Evolutionary conservation across 2,888 invertebrate genomes (phyloP), one percentile per base, ranked within the genome.

Genomic region (Busseola fusca): DNA sequence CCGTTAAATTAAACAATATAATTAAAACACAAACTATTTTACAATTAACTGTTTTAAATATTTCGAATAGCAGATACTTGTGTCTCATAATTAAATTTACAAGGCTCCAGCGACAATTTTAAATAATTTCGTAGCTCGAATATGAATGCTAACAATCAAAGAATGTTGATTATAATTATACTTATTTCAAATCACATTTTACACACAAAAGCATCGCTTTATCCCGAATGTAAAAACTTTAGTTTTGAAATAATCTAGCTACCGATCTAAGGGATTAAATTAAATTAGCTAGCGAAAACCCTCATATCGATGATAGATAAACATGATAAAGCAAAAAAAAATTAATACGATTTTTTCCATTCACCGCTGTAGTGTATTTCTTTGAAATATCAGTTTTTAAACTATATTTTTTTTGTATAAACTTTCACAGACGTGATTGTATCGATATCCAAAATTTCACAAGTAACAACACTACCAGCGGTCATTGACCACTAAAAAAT

Each of bases 1-100:
- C 25, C 54, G 67, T 59, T 64, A 69, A 60, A 64, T 42, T 69
- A 72, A 76, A 73, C 34, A 63, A 64, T 65, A 64, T 40, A 74
- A 62, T 60, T 66, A 65, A 66, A 74, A 66, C 56, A 62, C 48
- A 69, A 68, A 69, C 30, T 60, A 70, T 54, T 60, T 69, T 48
- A 71, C 18, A 63, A 72, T 62, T 37, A 62, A 50, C 25, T 80
- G 78, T 81, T 78, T 80, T 80, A 74, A 64, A 69, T 62, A 66
- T 78, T 65, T 64, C 25, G n/a, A 77, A 70, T 57, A 74, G 34
- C 58, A 56, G 37, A 56, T 57, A 52, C 25, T 68, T 52, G 57
- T 74, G 40, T 52, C n/a, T 60, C n/a, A 54, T 52, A 3, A 34
- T 54, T n/a, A 60, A 67, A 54, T 64, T 40, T 50, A 72, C 37